Conservation (phyloP, 2,113 vertebrate genomes). For the Maccullochella peelii region DNA sequence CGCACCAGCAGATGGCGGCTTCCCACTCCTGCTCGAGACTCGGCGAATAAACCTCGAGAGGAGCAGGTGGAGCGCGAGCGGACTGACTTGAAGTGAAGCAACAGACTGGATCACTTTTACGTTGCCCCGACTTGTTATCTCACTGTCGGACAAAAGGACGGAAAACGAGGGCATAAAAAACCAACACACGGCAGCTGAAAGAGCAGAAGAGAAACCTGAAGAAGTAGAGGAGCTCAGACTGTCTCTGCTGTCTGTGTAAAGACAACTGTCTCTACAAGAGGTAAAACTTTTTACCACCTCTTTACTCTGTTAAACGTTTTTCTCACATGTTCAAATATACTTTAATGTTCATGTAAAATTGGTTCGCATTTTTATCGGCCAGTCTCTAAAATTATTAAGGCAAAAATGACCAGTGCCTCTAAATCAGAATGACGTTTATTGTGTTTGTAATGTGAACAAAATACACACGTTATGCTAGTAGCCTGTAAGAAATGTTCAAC, state of each 20-base stretch:
- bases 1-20: constrained; percentile 90
- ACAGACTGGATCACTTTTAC: constrained; percentile 58
- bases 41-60: constrained; percentile 17
- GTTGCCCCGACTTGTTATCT: not conserved
- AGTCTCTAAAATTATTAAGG: not conserved
- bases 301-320: not conserved
- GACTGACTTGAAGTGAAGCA: constrained; percentile 29
- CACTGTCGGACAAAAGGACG: constrained; percentile 6
- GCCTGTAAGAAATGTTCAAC: not conserved
- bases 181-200: not conserved
- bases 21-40: constrained; percentile 69
- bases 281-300: constrained; percentile 50
- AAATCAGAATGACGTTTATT: not conserved
- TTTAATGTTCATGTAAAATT: no score
- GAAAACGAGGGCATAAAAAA: not conserved
- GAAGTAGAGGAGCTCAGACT: constrained; percentile 12
- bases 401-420: accelerated
- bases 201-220: not conserved
- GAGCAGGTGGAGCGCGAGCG: constrained; percentile 50
- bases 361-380: not conserved
- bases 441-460: not conserved
- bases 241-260: not conserved
- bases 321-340: not conserved
- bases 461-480: not conserved
- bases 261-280: constrained; percentile 35